phyloP scores from a whole-genome alignment of 2,797 vertebrate species.

The Gymnothorax reevesii region DNA sequence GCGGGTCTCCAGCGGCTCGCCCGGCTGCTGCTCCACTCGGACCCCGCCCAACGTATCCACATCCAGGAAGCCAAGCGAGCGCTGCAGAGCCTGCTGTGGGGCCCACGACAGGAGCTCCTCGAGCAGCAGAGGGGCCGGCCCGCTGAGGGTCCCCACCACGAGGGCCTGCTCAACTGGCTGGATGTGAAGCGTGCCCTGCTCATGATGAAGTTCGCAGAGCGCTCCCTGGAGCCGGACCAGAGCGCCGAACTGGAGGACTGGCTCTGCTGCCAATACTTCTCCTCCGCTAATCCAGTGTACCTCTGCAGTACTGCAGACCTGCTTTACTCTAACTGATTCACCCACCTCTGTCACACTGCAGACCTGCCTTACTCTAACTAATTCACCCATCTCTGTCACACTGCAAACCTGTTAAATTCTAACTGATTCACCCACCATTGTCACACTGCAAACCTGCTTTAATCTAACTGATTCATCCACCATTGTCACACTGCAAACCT shows the following conservation, averaged over 20 bases:
- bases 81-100: slow-evolving; percentile 93
- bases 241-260: slow-evolving; percentile 92
- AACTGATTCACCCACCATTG: not conserved
- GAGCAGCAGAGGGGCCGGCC: slow-evolving; percentile 77
- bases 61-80: slow-evolving; percentile 88
- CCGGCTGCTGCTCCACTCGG: slow-evolving; percentile 86
- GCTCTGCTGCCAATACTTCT: slow-evolving; percentile 97
- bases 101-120: slow-evolving; percentile 88
- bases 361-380: too few relatives aligned
- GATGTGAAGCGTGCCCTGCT: slow-evolving; percentile 94
- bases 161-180: slow-evolving; percentile 90
- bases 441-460: too few relatives aligned
- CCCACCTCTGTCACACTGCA: too few relatives aligned
- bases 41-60: slow-evolving; percentile 90
- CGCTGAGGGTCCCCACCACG: slow-evolving; percentile 64
- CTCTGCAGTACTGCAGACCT: too few relatives aligned
- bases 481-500: too few relatives aligned
- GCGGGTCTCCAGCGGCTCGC: slow-evolving; percentile 87
- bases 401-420: slow-evolving; percentile 82
- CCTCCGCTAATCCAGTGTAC: slow-evolving; percentile 80
- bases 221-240: slow-evolving; percentile 84
- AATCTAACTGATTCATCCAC: too few relatives aligned
- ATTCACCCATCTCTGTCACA: slow-evolving; percentile 71
- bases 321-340: too few relatives aligned
- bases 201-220: slow-evolving; percentile 98